Evolutionary conservation across 2,113 vertebrate species (phyloP).

Genomic region (Halichoeres trimaculatus): DNA sequence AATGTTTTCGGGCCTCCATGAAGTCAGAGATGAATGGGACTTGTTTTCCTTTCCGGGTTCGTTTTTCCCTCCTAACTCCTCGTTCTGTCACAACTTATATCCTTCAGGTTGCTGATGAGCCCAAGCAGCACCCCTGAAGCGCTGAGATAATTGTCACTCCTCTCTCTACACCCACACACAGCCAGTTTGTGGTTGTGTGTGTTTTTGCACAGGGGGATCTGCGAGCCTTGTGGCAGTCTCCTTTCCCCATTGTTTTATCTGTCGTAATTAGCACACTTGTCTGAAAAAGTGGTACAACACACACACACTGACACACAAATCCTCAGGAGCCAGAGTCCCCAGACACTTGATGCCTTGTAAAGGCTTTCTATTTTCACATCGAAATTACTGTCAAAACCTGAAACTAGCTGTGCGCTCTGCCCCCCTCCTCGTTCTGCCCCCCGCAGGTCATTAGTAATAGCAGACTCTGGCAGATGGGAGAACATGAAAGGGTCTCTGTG

Average conservation of each 20-base stretch:
- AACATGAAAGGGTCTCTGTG: conserved; percentile 37
- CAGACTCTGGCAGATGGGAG: conserved; percentile 6
- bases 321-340: background rate
- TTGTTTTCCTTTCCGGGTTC: conserved; percentile 31
- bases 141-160: conserved; percentile 57
- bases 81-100: conserved; percentile 51
- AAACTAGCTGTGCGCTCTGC: background rate
- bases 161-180: conserved; percentile 7
- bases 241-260: conserved; percentile 45
- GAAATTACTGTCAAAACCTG: conserved; percentile 13
- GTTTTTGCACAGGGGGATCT: conserved; percentile 10
- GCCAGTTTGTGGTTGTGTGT: background rate
- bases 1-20: conserved; percentile 33
- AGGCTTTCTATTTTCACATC: conserved; percentile 1
- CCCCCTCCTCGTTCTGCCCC: too few relatives aligned
- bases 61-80: conserved; percentile 25
- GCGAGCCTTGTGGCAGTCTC: conserved; percentile 43
- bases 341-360: background rate
- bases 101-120: conserved; percentile 50
- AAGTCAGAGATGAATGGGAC: conserved; percentile 35
- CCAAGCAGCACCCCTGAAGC: conserved; percentile 46
- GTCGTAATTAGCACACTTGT: conserved; percentile 44
- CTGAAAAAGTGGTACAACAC: conserved; percentile 7
- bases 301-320: conserved; percentile 2
- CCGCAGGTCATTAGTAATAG: conserved; percentile 21